Conservation (phyloP, 2,888 invertebrate species). For the Bellardia bayeri region DNA sequence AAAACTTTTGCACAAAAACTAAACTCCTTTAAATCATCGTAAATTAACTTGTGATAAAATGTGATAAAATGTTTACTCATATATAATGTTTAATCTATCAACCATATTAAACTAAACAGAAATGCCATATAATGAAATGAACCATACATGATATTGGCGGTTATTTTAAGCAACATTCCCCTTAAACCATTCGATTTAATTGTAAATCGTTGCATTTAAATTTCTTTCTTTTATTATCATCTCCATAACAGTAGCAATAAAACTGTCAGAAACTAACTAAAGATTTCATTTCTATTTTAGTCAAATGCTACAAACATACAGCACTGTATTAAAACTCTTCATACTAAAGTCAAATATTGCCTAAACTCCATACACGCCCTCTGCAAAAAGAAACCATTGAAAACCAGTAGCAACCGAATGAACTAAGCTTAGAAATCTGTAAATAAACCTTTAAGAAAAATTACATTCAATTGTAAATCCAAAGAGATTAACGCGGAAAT, state of each 20-base stretch:
- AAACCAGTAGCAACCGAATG: constrained; percentile 65
- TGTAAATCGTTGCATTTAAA: constrained; percentile 49
- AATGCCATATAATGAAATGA: background rate
- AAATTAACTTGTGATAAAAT: no score
- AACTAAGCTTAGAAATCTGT: constrained; percentile 40
- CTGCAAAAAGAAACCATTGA: constrained; percentile 54
- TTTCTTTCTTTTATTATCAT: constrained; percentile 48
- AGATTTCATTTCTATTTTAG: constrained; percentile 66
- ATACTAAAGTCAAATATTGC: constrained; percentile 57
- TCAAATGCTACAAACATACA: constrained; percentile 47
- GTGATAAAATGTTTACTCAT: no score
- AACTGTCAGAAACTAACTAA: constrained; percentile 67
- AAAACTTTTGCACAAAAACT: no score
- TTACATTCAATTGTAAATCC: constrained; percentile 64
- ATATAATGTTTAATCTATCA: no score
- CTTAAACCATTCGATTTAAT: constrained; percentile 21
- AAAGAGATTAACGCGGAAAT: constrained; percentile 72
- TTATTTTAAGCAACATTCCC: constrained; percentile 25
- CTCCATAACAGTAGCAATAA: constrained; percentile 70
- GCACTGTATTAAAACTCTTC: background rate
- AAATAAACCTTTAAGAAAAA: constrained; percentile 65
- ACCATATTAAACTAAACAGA: no score
- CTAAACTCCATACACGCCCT: constrained; percentile 69
- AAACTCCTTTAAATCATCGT: no score
- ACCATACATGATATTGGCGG: constrained; percentile 6